A percentile compares a stretch with the other conserved stretches of the same genome.
These are phyloP conservation scores for Onychorhynchus coronatus DNA, from an alignment of 2,113 vertebrate species.

Conservation along the genomic window DNA sequence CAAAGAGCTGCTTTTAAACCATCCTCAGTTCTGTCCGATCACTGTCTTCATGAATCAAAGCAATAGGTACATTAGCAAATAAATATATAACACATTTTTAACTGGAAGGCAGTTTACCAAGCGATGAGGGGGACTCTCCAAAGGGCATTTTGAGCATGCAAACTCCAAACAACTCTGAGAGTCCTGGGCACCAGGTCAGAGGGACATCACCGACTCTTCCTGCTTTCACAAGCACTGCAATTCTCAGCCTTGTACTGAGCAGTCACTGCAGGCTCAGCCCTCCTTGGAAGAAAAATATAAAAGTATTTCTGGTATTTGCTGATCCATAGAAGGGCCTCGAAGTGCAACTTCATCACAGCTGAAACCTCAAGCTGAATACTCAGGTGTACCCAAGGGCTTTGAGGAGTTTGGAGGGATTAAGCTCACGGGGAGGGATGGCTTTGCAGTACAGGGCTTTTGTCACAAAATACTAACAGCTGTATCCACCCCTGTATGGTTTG, in stretches of 20 bases:
- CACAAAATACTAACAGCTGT: not conserved
- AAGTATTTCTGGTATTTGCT: not conserved
- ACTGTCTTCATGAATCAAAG: not conserved
- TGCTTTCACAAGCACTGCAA: not conserved
- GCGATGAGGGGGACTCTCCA: not conserved
- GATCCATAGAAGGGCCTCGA: not conserved
- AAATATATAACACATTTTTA: not conserved
- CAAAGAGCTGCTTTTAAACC: not conserved
- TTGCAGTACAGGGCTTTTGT: not conserved
- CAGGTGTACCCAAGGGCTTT: not conserved
- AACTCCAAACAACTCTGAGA: not conserved
- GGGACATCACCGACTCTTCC: rapidly evolving
- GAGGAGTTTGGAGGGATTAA: not conserved
- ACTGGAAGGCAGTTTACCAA: not conserved
- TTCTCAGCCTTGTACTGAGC: not conserved
- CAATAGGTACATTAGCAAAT: not conserved
- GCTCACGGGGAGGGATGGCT: not conserved
- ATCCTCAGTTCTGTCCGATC: not conserved
- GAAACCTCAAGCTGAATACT: not conserved
- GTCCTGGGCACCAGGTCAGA: not conserved
- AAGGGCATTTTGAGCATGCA: not conserved
- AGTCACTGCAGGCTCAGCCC: not conserved
- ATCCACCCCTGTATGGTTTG: not conserved
- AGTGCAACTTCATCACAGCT: not conserved
- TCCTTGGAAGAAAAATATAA: not conserved